These are phyloP conservation scores for Sminthurides bifidus DNA, from an alignment of 1,140 invertebrate species.

Conservation along the genomic window DNA sequence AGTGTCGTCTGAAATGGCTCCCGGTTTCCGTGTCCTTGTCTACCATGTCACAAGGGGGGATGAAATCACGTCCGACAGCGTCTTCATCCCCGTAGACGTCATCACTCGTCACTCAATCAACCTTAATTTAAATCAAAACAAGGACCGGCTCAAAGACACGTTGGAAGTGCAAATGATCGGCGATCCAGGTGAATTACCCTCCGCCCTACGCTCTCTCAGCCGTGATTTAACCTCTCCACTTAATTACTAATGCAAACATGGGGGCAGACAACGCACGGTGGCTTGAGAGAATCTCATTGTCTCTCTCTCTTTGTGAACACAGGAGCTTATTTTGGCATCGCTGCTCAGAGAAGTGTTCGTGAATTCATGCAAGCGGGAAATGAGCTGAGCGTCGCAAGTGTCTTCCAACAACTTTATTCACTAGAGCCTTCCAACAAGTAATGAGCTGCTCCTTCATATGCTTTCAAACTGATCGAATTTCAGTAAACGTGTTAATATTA, in stretches of 20 bases:
- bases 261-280: no score
- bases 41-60: conserved; percentile 41
- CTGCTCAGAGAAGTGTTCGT: conserved; percentile 34
- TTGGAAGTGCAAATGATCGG: conserved; percentile 35
- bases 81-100: conserved; percentile 46
- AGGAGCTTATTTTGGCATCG: conserved; percentile 37
- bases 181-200: conserved; percentile 30
- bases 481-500: background rate
- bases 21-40: conserved; percentile 45
- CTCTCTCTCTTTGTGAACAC: conserved; percentile 7
- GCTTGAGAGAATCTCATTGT: background rate
- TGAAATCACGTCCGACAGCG: conserved; percentile 44
- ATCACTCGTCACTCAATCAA: conserved; percentile 39
- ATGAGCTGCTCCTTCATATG: conserved; percentile 5
- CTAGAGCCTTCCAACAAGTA: conserved; percentile 37
- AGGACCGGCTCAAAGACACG: conserved; percentile 38
- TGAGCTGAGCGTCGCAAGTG: conserved; percentile 36
- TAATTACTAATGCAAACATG: no score
- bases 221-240: background rate
- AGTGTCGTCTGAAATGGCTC: conserved; percentile 46
- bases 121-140: conserved; percentile 37
- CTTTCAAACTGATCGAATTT: background rate
- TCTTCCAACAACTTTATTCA: conserved; percentile 35
- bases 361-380: conserved; percentile 39
- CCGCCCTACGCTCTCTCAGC: background rate